These are phyloP conservation scores for Collichthys lucidus DNA, from an alignment of 2,113 vertebrate genomes.

Conservation along the genomic window DNA sequence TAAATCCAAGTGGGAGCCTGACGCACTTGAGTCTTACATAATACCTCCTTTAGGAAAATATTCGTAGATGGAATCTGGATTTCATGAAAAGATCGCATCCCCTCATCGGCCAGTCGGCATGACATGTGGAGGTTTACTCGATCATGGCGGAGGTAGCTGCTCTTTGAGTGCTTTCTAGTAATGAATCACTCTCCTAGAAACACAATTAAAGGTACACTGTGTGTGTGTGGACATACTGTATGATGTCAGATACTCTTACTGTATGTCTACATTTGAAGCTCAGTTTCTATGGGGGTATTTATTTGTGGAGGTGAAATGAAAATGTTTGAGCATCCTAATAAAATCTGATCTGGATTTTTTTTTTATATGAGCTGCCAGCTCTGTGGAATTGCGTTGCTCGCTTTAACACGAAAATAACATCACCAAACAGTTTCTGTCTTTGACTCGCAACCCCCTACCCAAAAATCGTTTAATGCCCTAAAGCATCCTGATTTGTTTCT, in stretches of 20 bases:
- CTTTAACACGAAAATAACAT: conserved; percentile 36
- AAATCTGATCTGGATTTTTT: conserved; percentile 40
- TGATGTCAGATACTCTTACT: neutral
- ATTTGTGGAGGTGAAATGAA: conserved; percentile 49
- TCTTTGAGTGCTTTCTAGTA: conserved; percentile 4
- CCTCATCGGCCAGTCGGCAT: neutral
- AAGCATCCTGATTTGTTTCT: conserved; percentile 44
- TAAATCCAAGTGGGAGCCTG: neutral
- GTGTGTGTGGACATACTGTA: neutral
- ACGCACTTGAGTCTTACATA: neutral
- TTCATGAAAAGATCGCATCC: neutral
- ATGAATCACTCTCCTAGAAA: conserved; percentile 5
- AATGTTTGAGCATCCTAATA: conserved; percentile 51
- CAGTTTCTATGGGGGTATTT: conserved; percentile 19
- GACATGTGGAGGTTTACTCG: neutral
- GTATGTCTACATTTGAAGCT: conserved; percentile 4
- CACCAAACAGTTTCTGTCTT: conserved; percentile 30
- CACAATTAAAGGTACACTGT: neutral
- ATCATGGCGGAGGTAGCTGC: too few species aligned
- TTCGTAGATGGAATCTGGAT: neutral
- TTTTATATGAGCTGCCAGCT: conserved; percentile 32
- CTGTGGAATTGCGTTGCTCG: conserved; percentile 21
- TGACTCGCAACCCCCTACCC: conserved; percentile 10
- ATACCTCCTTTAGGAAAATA: neutral
- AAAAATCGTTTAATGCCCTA: conserved; percentile 32